A percentile compares a stretch with the other conserved stretches of the same genome.
phyloP scores from a whole-genome alignment of 1,140 invertebrate species.

The Aphelenchoides avenae region DNA sequence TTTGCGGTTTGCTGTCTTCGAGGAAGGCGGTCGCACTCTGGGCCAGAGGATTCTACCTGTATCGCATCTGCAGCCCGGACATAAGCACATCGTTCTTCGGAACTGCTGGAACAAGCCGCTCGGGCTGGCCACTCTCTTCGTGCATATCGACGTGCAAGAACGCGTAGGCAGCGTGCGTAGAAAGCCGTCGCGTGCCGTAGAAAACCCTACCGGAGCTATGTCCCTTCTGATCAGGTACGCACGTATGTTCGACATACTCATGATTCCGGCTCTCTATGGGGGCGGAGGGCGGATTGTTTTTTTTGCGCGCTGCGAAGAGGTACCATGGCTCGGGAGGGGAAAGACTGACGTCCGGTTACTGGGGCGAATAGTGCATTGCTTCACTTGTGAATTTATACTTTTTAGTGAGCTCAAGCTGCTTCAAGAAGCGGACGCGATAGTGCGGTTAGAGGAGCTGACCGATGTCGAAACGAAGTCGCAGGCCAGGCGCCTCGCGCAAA shows the following conservation, averaged over 20 bases:
- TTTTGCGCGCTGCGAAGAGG: too few species aligned
- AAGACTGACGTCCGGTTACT: too few species aligned
- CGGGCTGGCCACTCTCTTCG: slow-evolving; percentile 61
- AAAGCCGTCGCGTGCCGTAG: slow-evolving; percentile 39
- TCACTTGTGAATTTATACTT: too few species aligned
- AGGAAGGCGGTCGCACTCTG: slow-evolving; percentile 89
- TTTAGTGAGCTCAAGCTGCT: slow-evolving; percentile 39
- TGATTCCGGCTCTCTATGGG: too few species aligned
- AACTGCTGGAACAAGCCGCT: slow-evolving; percentile 57
- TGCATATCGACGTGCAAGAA: slow-evolving; percentile 61
- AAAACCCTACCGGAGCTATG: slow-evolving; percentile 43
- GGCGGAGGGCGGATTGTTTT: too few species aligned
- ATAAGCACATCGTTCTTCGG: slow-evolving; percentile 36
- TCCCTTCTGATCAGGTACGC: slow-evolving; percentile 13
- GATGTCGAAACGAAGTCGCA: slow-evolving; percentile 40
- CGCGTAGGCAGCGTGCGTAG: slow-evolving; percentile 61
- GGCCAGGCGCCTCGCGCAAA: too few species aligned
- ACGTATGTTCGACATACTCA: too few species aligned
- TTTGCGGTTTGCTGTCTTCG: slow-evolving; percentile 91
- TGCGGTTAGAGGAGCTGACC: slow-evolving; percentile 34
- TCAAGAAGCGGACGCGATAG: slow-evolving; percentile 41
- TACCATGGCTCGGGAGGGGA: too few species aligned
- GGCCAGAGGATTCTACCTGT: slow-evolving; percentile 92
- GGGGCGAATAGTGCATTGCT: too few species aligned
- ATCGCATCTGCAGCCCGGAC: slow-evolving; percentile 87